These are phyloP conservation scores for Aethina tumida DNA, from an alignment of 1,140 invertebrate genomes.

Conservation along the genomic window DNA sequence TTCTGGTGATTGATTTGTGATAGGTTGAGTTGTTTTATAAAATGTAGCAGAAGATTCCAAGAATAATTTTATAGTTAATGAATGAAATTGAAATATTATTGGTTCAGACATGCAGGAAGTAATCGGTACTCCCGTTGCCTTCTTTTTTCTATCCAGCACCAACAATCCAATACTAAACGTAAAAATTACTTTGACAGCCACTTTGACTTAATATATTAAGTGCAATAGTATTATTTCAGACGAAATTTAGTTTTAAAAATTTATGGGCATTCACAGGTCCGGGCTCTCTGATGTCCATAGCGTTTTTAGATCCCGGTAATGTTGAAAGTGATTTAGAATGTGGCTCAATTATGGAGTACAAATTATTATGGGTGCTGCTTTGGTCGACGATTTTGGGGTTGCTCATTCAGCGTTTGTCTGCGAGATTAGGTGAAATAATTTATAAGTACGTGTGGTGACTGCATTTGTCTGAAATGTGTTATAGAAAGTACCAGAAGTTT, in stretches of 20 bases:
- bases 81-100: conserved; percentile 89
- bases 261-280: conserved; percentile 91
- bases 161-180: too few species aligned
- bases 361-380: conserved; percentile 77
- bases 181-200: too few species aligned
- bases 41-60: conserved; percentile 66
- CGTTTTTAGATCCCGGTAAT: conserved; percentile 88
- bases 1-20: too few species aligned
- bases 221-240: too few species aligned
- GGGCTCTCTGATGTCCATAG: conserved; percentile 88
- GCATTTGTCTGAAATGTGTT: conserved; percentile 79
- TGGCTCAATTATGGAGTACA: conserved; percentile 69
- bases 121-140: conserved; percentile 82
- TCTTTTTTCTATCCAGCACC: conserved; percentile 77
- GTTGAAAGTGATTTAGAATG: conserved; percentile 87
- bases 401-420: conserved; percentile 77
- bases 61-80: conserved; percentile 84
- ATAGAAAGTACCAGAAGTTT: conserved; percentile 64
- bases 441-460: conserved; percentile 23
- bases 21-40: conserved; percentile 71
- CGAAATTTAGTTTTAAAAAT: conserved; percentile 72
- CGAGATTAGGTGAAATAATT: conserved; percentile 54
- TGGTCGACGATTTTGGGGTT: conserved; percentile 79
- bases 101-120: conserved; percentile 91
- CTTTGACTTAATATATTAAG: too few species aligned